phyloP scores from a whole-genome alignment of 2,888 invertebrate genomes.

The Mellilla xanthometata region DNA sequence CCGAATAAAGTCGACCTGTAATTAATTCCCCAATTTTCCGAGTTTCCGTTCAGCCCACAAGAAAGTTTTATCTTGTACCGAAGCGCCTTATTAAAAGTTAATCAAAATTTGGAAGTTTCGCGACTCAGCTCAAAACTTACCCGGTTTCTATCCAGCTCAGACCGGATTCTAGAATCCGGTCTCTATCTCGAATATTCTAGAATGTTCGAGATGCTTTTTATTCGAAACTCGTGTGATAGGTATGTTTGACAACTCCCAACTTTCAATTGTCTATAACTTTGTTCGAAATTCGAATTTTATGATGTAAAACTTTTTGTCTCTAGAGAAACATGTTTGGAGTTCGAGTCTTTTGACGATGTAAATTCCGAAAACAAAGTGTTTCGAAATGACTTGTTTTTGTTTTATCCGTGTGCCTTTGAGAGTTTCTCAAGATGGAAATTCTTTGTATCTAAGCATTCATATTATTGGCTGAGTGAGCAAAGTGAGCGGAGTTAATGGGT shows the following conservation, averaged over 20 bases:
- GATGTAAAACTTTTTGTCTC: conserved; percentile 5
- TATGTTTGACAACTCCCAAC: conserved; percentile 26
- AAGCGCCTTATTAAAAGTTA: conserved; percentile 52
- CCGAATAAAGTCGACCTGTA: conserved; percentile 22
- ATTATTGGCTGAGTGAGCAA: too few species aligned
- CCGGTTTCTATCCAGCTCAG: conserved; percentile 19
- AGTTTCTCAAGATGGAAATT: too few species aligned
- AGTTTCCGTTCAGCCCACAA: conserved; percentile 19
- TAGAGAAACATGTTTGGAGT: not conserved
- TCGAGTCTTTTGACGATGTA: not conserved
- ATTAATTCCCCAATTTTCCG: conserved; percentile 22
- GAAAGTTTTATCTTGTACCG: conserved; percentile 39
- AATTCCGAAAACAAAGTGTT: conserved; percentile 1
- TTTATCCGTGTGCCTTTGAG: not conserved
- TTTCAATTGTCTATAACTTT: conserved; percentile 29
- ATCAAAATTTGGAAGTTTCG: conserved; percentile 44
- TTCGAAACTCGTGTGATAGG: conserved; percentile 27
- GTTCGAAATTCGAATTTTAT: conserved; percentile 20
- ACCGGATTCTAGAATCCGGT: conserved; percentile 27
- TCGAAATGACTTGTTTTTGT: not conserved
- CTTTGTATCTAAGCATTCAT: too few species aligned
- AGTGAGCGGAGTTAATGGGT: too few species aligned
- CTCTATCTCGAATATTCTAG: too few species aligned
- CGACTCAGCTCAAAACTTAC: conserved; percentile 35
- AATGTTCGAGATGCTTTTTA: conserved; percentile 26